phyloP scores from a whole-genome alignment of 2,797 vertebrate genomes.

The Galagoides demidoff region DNA sequence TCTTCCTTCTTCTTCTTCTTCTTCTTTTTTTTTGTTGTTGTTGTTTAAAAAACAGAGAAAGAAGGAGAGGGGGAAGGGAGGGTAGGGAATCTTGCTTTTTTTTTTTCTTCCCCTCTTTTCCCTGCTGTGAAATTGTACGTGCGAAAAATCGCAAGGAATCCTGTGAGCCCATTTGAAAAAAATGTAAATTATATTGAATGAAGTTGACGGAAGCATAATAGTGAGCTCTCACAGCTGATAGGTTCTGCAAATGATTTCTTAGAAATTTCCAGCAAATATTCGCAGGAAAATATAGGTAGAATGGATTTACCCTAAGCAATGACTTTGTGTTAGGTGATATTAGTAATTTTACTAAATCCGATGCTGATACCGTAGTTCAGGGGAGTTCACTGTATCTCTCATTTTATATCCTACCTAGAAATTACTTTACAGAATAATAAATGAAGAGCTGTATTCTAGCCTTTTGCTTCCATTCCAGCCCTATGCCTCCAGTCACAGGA shows the following conservation, averaged over 20 bases:
- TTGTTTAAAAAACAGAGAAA: conserved; percentile 75
- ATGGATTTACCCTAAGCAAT: conserved; percentile 86
- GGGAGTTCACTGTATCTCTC: conserved; percentile 79
- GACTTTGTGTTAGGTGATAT: conserved; percentile 85
- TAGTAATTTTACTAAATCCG: conserved; percentile 83
- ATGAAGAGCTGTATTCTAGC: conserved; percentile 1
- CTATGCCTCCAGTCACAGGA: conserved; percentile 73
- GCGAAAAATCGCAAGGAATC: conserved; percentile 87
- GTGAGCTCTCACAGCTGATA: conserved; percentile 87
- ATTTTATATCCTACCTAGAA: conserved; percentile 70
- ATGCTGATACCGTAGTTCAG: conserved; percentile 81
- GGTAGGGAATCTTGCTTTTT: conserved; percentile 46
- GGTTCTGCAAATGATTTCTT: conserved; percentile 87
- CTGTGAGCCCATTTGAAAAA: conserved; percentile 85
- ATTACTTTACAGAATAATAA: conserved; percentile 74
- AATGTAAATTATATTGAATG: conserved; percentile 89
- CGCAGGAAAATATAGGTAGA: conserved; percentile 84
- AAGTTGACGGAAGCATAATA: conserved; percentile 88
- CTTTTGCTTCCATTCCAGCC: not conserved
- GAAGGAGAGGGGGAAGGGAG: conserved; percentile 73
- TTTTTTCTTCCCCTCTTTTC: conserved; percentile 71
- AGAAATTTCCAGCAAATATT: conserved; percentile 87
- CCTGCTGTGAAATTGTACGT: conserved; percentile 87
- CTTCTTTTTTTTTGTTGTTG: conserved; percentile 61
- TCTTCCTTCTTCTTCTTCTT: conserved; percentile 65